phyloP scores from a whole-genome alignment of 2,113 vertebrate genomes.

The Scopus umbretta region DNA sequence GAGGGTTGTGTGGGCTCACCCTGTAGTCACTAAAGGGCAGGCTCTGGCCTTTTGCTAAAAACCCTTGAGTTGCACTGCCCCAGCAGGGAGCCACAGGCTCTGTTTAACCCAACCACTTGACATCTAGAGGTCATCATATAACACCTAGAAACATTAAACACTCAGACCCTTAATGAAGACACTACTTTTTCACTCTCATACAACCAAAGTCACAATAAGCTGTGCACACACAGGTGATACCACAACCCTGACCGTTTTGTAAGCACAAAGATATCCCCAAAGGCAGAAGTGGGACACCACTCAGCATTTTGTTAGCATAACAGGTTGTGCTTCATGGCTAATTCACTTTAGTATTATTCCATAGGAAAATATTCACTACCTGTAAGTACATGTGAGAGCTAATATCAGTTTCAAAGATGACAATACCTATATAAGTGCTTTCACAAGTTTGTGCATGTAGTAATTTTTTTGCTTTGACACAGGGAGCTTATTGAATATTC shows the following conservation, averaged over 20 bases:
- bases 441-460: not conserved
- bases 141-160: not conserved
- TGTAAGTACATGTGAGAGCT: not conserved
- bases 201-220: not conserved
- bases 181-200: not conserved
- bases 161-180: not conserved
- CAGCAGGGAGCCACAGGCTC: not conserved
- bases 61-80: fast-evolving
- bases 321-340: not conserved
- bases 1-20: not conserved
- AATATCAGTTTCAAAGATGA: not conserved
- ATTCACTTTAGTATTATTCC: not conserved
- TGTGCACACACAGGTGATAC: not conserved
- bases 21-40: not conserved
- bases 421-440: not conserved
- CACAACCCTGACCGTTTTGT: fast-evolving
- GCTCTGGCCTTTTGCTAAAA: not conserved
- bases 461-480: not conserved
- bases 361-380: not conserved
- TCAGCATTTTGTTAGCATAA: not conserved
- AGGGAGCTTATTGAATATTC: not conserved
- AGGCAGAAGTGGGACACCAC: not conserved
- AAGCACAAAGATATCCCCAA: not conserved
- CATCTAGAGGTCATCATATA: not conserved
- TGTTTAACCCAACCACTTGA: not conserved